Evolutionary conservation across 2,113 vertebrate genomes (phyloP), one percentile per base, ranked within the genome.

Genomic region (Percopsis transmontana): DNA sequence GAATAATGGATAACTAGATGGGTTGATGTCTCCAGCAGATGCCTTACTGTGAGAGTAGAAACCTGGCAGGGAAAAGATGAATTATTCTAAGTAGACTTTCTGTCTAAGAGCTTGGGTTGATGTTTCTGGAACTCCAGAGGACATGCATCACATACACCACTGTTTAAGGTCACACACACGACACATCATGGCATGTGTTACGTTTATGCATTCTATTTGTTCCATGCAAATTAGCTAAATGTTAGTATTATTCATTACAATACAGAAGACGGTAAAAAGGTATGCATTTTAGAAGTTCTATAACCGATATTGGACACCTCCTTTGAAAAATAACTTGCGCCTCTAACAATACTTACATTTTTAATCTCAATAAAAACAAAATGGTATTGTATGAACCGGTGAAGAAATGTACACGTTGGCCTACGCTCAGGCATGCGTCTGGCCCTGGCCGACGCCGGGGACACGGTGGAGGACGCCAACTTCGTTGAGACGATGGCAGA

Each of bases 401-500:
- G 27, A 33, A 4, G 27, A 33, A 4, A 33, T 33, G 5, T 6
- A 33, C 27, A 33, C 3, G 27, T 27, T 5, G 61, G 58, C 52
- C 54, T 33, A 68, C 2, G 15, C n/a, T 14, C 81, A 99, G 97
- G 97, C 27, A 99, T 99, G 97, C 96, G 97, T n/a, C 84, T 99
- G 77, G 94, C 97, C 60, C 79, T 99, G 14, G 97, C 97, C 5
- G 97, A 99, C 62, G 96, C 97, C 8, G 97, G 97, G 0, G 97
- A 99, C 87, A 99, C 97, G 0, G 94, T 99, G 42, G 97, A 99
- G 84, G 97, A 99, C 55, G 97, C 97, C 50, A 99, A 99, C 88
- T 99, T 99, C 40, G 96, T 99, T 58, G 96, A 98, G 91, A 84
- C 96, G 59, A 96, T 99, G 97, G 96, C 97, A 3, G 97, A 99